A percentile compares a stretch with the other conserved stretches of the same genome.
Evolutionary conservation across 2,797 vertebrate genomes (phyloP).

Genomic region (Sebastes minor): DNA sequence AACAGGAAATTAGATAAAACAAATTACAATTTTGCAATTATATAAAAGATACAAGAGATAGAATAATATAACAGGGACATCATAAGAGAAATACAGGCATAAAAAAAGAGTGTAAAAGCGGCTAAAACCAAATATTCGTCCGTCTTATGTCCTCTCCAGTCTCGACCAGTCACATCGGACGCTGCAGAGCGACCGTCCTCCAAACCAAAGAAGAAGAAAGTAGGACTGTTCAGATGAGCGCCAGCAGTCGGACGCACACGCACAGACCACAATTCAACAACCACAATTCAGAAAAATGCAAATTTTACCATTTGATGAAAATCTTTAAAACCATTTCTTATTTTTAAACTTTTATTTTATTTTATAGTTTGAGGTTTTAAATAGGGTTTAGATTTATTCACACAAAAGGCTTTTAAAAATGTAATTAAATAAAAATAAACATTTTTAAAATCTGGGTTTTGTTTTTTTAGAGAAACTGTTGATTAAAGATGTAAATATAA

Average conservation of each 20-base stretch:
- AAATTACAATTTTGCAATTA: too few species aligned
- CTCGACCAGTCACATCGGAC: neutral
- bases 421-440: neutral
- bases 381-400: neutral
- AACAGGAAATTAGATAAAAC: too few species aligned
- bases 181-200: slow-evolving; percentile 38
- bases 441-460: neutral
- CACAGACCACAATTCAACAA: neutral
- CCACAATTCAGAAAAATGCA: neutral
- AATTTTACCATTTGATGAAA: neutral
- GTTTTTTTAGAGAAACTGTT: neutral
- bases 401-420: neutral
- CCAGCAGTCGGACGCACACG: neutral
- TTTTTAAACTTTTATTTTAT: slow-evolving; percentile 7
- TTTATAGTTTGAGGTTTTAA: slow-evolving; percentile 13
- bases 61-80: neutral
- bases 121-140: neutral
- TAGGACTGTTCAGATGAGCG: slow-evolving; percentile 79
- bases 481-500: slow-evolving; percentile 4
- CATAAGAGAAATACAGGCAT: neutral
- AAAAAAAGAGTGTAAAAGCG: neutral
- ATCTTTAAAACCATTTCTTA: neutral
- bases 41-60: too few species aligned
- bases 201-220: slow-evolving; percentile 84
- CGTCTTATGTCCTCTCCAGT: slow-evolving; percentile 29